Percentiles rank a stretch among this genome's conserved stretches.
These are phyloP conservation scores for Chaetorhynchus papuensis DNA, from an alignment of 2,113 vertebrate species.

Conservation along the genomic window DNA sequence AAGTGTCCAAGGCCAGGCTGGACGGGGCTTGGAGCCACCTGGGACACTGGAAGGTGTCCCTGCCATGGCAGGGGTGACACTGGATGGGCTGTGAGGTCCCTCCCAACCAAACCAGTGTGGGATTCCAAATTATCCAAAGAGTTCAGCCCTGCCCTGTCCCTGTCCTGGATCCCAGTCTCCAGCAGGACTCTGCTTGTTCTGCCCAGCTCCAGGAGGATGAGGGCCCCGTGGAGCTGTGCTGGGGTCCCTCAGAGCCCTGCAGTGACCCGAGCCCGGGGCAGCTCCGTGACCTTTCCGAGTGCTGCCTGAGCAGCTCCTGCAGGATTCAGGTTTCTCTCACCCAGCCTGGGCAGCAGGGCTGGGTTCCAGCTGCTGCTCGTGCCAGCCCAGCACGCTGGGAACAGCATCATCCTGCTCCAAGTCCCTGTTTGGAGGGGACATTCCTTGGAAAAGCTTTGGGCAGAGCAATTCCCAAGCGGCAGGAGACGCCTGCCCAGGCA, in stretches of 20 bases:
- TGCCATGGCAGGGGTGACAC: neutral
- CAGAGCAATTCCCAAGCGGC: neutral
- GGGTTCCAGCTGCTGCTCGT: accelerated
- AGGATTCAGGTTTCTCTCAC: neutral
- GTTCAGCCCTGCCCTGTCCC: neutral
- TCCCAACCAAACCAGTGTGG: neutral
- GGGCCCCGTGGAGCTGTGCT: accelerated
- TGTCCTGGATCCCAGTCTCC: accelerated
- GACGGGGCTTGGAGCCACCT: neutral
- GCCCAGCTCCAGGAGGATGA: neutral
- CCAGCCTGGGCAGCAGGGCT: neutral
- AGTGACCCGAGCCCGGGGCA: accelerated
- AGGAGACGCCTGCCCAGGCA: accelerated
- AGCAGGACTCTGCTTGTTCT: neutral
- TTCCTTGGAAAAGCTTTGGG: neutral
- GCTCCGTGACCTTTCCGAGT: neutral
- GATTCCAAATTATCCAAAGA: neutral
- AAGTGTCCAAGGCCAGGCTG: neutral
- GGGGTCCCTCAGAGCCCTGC: neutral
- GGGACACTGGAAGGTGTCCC: neutral
- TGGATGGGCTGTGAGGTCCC: neutral
- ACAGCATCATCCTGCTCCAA: accelerated
- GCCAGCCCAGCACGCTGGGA: neutral
- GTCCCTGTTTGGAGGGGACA: accelerated
- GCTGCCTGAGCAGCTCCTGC: neutral